Evolutionary conservation across 2,797 vertebrate species (phyloP).

Genomic region (Coendou prehensilis): DNA sequence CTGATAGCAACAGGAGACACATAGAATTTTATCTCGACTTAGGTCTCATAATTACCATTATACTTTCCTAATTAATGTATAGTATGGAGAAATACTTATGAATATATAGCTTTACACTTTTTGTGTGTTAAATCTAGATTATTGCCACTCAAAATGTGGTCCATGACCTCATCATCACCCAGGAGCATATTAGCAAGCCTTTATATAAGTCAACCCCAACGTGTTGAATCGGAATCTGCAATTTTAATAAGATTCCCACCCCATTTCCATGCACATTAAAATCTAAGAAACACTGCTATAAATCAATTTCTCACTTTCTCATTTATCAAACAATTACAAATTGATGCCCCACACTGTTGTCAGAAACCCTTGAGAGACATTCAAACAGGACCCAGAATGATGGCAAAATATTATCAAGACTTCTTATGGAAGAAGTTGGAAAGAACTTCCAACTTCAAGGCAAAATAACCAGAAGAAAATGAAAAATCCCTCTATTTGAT

Average conservation of each 20-base stretch:
- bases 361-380: background rate
- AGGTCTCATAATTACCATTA: conserved; percentile 62
- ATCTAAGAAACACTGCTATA: background rate
- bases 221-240: background rate
- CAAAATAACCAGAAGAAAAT: conserved; percentile 46
- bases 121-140: background rate
- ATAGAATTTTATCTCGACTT: conserved; percentile 29
- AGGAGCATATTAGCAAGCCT: background rate
- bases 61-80: conserved; percentile 82
- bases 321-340: background rate
- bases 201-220: background rate
- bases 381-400: background rate
- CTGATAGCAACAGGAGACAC: conserved; percentile 19
- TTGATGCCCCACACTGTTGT: background rate
- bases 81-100: conserved; percentile 79
- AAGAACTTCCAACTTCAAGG: background rate
- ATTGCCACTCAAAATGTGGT: background rate
- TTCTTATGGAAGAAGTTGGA: conserved; percentile 43
- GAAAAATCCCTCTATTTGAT: background rate
- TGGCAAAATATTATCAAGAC: background rate
- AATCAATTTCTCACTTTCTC: background rate
- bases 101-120: conserved; percentile 75
- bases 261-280: background rate
- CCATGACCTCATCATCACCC: too few relatives aligned
- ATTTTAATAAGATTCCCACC: background rate